Evolutionary conservation across 1,140 invertebrate genomes (phyloP), one percentile per base, ranked within the genome.

Genomic region (Varroa destructor): DNA sequence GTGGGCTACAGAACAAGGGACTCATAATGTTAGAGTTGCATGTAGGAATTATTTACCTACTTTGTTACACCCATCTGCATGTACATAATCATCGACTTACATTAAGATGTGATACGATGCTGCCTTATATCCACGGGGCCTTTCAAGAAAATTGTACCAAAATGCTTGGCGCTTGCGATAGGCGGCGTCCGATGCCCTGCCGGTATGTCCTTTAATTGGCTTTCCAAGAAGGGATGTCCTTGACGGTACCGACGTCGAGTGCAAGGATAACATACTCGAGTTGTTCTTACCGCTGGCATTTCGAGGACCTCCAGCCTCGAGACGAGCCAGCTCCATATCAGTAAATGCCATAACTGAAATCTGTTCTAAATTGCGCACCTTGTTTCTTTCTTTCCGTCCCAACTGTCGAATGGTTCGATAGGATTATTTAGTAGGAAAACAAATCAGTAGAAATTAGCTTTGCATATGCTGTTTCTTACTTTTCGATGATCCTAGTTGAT

Each of bases 101-200:
- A 94, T 88, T 77, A 90, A 82, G 80, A 94, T 86, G 84, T 94
- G 92, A 83, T 95, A 95, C 75, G 87, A 83, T 78, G 91, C 86
- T 73, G 90, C 88, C 79, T 86, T 87, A 78, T 86, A 84, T 74
- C 89, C 89, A 75, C 91, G 85, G 72, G 92, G 91, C 78, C 91
- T 83, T 83, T 95, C 92, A 78, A 95, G 85, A 82, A 94, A 94
- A 82, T 94, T 94, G 84, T 94, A 93, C 78, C 93, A 85, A 80
- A 87, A 86, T 77, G 88, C 87, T 82, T 95, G 92, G 71, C 91
- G 82, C 78, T 88, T 86, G 77, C 92, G 84, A 83, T 92, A 93
- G 75, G 88, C 85, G 79, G 88, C 88, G 85, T 92, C 90, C 8
- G 61, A 67, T 67, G 61, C 61, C 61, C 61, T 67, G 61, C 61